Base-by-base conservation (phyloP, 2,113 vertebrate species). In the Halcyon senegalensis region DNA sequence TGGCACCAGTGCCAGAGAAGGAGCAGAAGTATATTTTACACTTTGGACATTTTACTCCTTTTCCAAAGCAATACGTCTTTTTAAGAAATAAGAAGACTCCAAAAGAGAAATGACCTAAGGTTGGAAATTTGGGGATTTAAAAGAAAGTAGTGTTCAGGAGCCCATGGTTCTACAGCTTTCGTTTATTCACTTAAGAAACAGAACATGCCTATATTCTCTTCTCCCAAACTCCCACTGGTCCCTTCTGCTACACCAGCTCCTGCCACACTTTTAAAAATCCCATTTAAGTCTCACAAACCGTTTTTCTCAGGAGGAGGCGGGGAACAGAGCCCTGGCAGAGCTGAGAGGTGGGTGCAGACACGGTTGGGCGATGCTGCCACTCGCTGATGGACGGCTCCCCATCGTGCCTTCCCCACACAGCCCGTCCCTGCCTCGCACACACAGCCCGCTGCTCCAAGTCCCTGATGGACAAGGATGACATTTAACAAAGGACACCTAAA, bases 361-460 rank as follows among this genome's bases (percentile, higher is more conserved):
- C 0, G 31, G 72, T 0, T 62, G 21, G 14, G 76, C 1, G 19
- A 9, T 0, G 5, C 46, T 88, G 79, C 63, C 43, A 2, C 89
- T 74, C 0, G 17, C 85, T 91, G 96, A 68, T 7, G 63, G 48
- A 91, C 25, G 51, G 89, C 80, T 96, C 87, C 91, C 87, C 87
- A 93, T 94, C 76, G 63, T 80, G 94, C 95, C 81, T 56, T 64
- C 50, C 44, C 86, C 41, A 8, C 63, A 1, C 48, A 73, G 72
- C 9, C 41, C 6, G 16, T 11, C 35, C 41, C 43, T 37, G 48
- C 58, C 76, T 43, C 13, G 1, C 28, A 1, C n/a, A 5, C 17
- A 1, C 55, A 67, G 46, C 51, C 11, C 4, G 4, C 2, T 2
- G 5, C 2, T 25, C 55, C 8, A 13, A 48, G 56, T 0, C 75